Base-by-base conservation (phyloP, 2,797 vertebrate genomes). In the Emydoidea blandingii region DNA sequence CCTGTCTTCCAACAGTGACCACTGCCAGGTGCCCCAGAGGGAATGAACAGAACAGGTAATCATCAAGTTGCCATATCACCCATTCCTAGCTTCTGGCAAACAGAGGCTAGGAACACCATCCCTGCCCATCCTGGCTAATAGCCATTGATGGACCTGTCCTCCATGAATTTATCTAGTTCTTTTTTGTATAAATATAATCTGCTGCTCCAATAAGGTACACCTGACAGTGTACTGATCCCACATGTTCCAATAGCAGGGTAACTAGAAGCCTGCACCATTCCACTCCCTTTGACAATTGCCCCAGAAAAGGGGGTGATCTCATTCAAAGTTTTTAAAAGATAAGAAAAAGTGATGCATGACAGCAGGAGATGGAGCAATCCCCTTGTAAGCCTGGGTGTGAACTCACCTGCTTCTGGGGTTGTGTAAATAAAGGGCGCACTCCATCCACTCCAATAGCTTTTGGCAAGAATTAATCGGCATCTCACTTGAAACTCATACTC, bases 381-480 rank as follows among this genome's bases (percentile, higher is more conserved):
- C 5, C 25, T 29, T 49, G 74, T 6, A 78, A 68, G 34, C 34
- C 50, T 12, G 9, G 19, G 49, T 56, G 3, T 47, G 31, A 47
- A 37, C 98, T 97, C 74, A 98, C 99, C 98, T 98, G 97, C 98
- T 92, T 98, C 98, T 3, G 99, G 98, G 74, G 98, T 99, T 81
- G 8, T 97, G 83, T 95, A 97, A 31, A 7, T 54, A 72, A 98
- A 93, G 0, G 98, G 94, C 3, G 76, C 7, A 93, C 99, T 99
- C 99, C 99, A 99, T 68, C 94, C 41, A 91, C 99, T 99, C 98
- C 99, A 99, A 83, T 97, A 97, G 56, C 89, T 96, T 53, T 2
- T 2, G 11, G 86, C 10, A 1, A 4, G 0, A 78, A 86, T 53
- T 79, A 94, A 87, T 95, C 97, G 99, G 81, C 98, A 98, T 95